Conservation (phyloP, 1,140 invertebrate genomes). For the Anoplophora glabripennis region DNA sequence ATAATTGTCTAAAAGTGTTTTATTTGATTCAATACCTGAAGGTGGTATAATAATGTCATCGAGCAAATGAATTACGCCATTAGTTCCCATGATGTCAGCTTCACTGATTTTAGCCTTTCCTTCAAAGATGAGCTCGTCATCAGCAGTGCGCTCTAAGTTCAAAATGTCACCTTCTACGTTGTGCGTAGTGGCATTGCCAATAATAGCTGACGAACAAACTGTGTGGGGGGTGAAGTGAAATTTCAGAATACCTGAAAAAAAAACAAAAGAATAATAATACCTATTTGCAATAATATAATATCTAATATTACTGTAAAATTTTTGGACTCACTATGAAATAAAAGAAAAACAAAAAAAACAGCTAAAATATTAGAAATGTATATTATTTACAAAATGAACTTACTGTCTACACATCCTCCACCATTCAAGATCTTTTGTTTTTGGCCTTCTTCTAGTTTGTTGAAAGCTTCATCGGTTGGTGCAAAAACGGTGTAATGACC, state of each 20-base stretch:
- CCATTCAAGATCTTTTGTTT: constrained; percentile 49
- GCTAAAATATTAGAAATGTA: background rate
- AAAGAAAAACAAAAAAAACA: background rate
- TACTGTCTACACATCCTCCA: constrained; percentile 53
- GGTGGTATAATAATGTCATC: constrained; percentile 64
- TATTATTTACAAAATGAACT: constrained; percentile 28
- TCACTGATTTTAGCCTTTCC: constrained; percentile 50
- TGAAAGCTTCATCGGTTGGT: constrained; percentile 64
- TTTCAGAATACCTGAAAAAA: constrained; percentile 56
- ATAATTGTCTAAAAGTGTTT: background rate
- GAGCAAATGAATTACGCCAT: constrained; percentile 69
- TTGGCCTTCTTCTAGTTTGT: constrained; percentile 50
- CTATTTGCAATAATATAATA: too few species aligned
- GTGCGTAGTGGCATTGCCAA: constrained; percentile 54
- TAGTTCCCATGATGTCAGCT: constrained; percentile 58
- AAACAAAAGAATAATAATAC: constrained; percentile 6
- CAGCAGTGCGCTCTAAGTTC: constrained; percentile 53
- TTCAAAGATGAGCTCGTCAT: constrained; percentile 52
- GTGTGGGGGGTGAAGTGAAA: constrained; percentile 65
- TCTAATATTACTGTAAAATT: too few species aligned
- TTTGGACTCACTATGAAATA: background rate
- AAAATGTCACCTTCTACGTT: constrained; percentile 56
- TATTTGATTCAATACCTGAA: constrained; percentile 29
- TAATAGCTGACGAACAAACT: constrained; percentile 62
- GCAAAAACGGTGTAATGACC: constrained; percentile 63